phyloP scores from a whole-genome alignment of 2,797 vertebrate species.

The Sebastes itinus region DNA sequence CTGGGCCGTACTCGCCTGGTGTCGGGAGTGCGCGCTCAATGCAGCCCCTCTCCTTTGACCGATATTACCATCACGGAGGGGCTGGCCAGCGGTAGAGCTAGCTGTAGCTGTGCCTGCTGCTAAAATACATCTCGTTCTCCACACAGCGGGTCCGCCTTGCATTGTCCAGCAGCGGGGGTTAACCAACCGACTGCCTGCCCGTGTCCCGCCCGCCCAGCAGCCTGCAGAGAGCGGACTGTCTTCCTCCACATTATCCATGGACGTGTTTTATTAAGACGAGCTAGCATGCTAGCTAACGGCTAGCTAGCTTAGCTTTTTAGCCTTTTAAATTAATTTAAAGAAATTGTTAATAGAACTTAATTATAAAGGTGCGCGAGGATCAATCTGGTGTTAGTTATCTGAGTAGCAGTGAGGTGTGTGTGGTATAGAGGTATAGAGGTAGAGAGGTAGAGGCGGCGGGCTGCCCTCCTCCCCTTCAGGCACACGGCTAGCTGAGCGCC shows the following conservation, averaged over 20 bases:
- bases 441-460: conserved; percentile 43
- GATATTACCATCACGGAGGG: conserved; percentile 82
- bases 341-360: neutral
- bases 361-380: too few species aligned
- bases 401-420: too few species aligned
- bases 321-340: conserved; percentile 40
- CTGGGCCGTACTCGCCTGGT: conserved; percentile 64
- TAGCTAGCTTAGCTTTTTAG: conserved; percentile 64
- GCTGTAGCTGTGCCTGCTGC: conserved; percentile 62
- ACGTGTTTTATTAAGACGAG: conserved; percentile 73
- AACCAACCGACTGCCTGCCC: conserved; percentile 19
- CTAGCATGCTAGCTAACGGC: conserved; percentile 72
- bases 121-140: conserved; percentile 48
- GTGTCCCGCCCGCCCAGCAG: conserved; percentile 36
- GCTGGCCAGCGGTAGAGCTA: conserved; percentile 72
- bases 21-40: conserved; percentile 77
- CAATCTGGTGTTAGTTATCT: too few species aligned
- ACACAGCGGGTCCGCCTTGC: conserved; percentile 3
- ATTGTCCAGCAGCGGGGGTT: conserved; percentile 6
- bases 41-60: conserved; percentile 77
- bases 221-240: conserved; percentile 55
- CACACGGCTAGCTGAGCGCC: conserved; percentile 50
- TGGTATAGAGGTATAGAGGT: too few species aligned
- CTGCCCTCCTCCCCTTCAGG: conserved; percentile 66
- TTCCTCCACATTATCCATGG: conserved; percentile 61